Conservation (phyloP, 2,113 vertebrate species). For the Alethe diademata region DNA sequence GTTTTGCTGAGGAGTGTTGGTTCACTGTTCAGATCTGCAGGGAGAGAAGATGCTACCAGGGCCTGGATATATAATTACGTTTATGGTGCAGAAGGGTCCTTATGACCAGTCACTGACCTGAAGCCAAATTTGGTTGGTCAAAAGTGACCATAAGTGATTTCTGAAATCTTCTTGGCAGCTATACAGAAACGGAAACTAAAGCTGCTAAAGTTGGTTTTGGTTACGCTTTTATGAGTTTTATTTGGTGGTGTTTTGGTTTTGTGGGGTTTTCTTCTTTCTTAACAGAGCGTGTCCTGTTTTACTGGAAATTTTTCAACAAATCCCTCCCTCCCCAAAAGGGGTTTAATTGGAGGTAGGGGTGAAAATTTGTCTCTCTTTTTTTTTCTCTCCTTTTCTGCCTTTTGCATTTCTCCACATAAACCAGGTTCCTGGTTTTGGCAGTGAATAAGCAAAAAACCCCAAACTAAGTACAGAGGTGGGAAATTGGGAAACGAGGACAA, state of each 20-base stretch:
- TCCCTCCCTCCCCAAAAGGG: rapidly evolving
- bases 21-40: not conserved
- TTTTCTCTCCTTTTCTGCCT: not conserved
- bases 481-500: not conserved
- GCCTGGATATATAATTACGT: not conserved
- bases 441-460: not conserved
- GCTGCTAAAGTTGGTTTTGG: not conserved
- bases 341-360: not conserved
- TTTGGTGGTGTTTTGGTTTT: not conserved
- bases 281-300: not conserved
- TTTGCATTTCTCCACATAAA: not conserved
- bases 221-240: not conserved
- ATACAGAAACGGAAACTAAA: not conserved
- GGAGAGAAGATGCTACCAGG: not conserved
- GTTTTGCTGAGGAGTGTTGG: not conserved
- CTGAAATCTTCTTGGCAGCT: not conserved
- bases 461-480: not conserved
- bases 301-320: not conserved
- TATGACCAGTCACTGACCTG: not conserved
- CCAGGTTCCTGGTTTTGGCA: not conserved
- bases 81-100: not conserved
- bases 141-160: not conserved
- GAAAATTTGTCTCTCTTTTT: not conserved
- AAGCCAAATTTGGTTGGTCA: not conserved
- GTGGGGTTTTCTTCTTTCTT: not conserved